Percentiles rank a stretch among this genome's conserved stretches.
These are phyloP conservation scores for Nixonia krombeini DNA, from an alignment of 1,140 invertebrate genomes.

Conservation along the genomic window DNA sequence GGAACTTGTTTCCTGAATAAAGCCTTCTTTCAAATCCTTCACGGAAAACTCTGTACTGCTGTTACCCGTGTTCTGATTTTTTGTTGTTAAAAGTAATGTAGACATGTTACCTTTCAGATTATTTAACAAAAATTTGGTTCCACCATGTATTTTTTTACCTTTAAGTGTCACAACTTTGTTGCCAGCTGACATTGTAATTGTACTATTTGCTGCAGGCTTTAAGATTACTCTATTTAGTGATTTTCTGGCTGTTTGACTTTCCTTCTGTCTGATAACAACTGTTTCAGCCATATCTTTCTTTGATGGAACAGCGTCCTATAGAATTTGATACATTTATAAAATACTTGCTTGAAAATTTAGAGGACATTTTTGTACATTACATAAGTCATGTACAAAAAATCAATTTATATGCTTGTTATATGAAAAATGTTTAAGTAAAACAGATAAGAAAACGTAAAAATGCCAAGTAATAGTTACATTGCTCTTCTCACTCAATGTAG, in stretches of 20 bases:
- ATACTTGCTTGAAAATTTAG: too few relatives aligned
- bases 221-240: slow-evolving; percentile 34
- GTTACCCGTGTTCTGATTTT: slow-evolving; percentile 1
- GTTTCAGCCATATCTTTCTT: slow-evolving; percentile 7
- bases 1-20: background rate
- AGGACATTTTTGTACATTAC: too few relatives aligned
- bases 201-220: slow-evolving; percentile 12
- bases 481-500: too few relatives aligned
- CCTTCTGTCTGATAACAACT: slow-evolving; percentile 25
- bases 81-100: slow-evolving; percentile 20
- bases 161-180: slow-evolving; percentile 19
- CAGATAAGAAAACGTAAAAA: too few relatives aligned
- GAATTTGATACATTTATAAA: too few relatives aligned
- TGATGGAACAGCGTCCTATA: too few relatives aligned
- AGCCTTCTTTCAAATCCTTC: background rate
- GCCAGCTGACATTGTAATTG: slow-evolving; percentile 19
- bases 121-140: slow-evolving; percentile 22
- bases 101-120: slow-evolving; percentile 20
- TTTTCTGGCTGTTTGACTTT: slow-evolving; percentile 43
- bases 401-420: too few relatives aligned
- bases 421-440: too few relatives aligned
- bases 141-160: too few relatives aligned
- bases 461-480: too few relatives aligned
- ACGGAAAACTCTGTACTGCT: too few relatives aligned
- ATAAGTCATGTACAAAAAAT: too few relatives aligned